Evolutionary conservation across 2,797 vertebrate genomes (phyloP).

Genomic region (Aeoliscus strigatus): DNA sequence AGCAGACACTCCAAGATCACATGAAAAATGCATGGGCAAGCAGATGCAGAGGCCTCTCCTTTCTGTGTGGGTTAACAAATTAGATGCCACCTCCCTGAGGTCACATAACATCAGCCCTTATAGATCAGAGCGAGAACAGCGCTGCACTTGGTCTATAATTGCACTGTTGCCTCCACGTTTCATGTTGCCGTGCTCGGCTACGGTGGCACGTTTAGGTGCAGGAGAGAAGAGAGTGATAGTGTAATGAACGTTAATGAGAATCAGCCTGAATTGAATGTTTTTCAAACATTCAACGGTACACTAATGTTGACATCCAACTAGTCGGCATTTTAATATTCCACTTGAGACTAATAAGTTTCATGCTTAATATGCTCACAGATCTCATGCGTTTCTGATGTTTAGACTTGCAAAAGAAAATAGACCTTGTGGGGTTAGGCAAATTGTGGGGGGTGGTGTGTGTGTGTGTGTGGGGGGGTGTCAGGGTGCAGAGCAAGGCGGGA

Average conservation of each 20-base stretch:
- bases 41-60: conserved; percentile 29
- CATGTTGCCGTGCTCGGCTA: background rate
- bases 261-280: conserved; percentile 18
- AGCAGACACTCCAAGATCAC: conserved; percentile 14
- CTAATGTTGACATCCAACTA: conserved; percentile 35
- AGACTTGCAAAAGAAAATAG: conserved; percentile 55
- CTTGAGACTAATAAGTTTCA: conserved; percentile 45
- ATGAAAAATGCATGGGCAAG: conserved; percentile 39
- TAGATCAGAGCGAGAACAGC: conserved; percentile 26
- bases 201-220: background rate
- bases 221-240: conserved; percentile 3
- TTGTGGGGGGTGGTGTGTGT: conserved; percentile 29
- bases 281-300: conserved; percentile 19
- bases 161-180: conserved; percentile 10
- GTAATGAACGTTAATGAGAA: conserved; percentile 23
- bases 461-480: conserved; percentile 30
- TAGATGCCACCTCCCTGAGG: conserved; percentile 25
- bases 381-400: conserved; percentile 56
- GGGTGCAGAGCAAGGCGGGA: conserved; percentile 30
- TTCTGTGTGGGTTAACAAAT: conserved; percentile 43
- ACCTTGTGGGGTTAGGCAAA: conserved; percentile 62
- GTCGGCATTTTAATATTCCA: conserved; percentile 46
- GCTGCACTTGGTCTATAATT: conserved; percentile 23
- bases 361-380: conserved; percentile 47
- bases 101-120: conserved; percentile 35